These are phyloP conservation scores for Pristionchus entomophagus DNA, from an alignment of 2,888 invertebrate genomes.

Conservation along the genomic window DNA sequence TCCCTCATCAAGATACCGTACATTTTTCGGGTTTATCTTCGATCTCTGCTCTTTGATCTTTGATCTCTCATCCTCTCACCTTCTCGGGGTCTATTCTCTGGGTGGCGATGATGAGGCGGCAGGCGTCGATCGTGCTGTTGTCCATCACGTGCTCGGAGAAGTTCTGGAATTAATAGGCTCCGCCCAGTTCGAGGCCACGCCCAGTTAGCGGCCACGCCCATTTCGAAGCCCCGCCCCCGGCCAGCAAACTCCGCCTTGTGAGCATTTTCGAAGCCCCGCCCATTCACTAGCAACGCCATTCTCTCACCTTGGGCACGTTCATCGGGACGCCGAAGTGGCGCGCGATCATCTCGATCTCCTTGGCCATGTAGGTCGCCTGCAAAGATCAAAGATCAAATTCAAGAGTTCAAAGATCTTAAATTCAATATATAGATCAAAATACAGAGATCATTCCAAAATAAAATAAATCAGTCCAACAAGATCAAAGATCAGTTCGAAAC, in stretches of 20 bases:
- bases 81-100: constrained; percentile 2
- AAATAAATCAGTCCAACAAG: background rate
- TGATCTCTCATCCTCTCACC: background rate
- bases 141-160: constrained; percentile 35
- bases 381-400: constrained; percentile 6
- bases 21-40: background rate
- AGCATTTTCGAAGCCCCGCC: no score
- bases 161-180: background rate
- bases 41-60: background rate
- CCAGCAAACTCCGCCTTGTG: no score
- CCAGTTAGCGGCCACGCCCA: background rate
- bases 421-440: no score
- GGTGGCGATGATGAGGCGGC: constrained; percentile 37
- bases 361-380: constrained; percentile 26
- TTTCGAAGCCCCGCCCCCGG: background rate
- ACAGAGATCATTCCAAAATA: background rate
- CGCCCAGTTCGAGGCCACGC: background rate
- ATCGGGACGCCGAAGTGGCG: constrained; percentile 22
- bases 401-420: background rate
- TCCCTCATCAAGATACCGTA: no score
- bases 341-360: constrained; percentile 16
- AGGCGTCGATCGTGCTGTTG: constrained; percentile 9
- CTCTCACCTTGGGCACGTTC: constrained; percentile 14
- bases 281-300: background rate
- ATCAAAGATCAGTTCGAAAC: background rate